Evolutionary conservation across 2,888 invertebrate genomes (phyloP), one percentile per base, ranked within the genome.

Genomic region (Patella depressa): DNA sequence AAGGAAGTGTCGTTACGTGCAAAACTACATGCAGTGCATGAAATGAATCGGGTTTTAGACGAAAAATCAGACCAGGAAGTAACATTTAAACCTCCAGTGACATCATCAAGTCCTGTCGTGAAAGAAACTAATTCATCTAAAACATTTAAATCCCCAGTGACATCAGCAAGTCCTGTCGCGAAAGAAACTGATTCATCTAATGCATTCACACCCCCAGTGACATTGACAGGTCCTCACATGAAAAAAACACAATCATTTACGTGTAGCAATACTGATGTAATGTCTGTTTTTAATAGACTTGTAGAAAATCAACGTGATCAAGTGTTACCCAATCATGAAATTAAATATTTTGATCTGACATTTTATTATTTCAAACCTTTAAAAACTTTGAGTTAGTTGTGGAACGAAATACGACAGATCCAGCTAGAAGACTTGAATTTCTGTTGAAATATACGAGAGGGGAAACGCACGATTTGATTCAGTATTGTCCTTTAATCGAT

Each of bases 401-500:
- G n/a, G 19, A 65, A 19, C 65, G 24, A 65, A 65, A 65, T 65
- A 65, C 65, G 19, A 19, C 5, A 9, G 65, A 65, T 65, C 65
- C 65, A 65, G 24, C 65, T 24, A n/a, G 65, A 24, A 65, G 65
- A 65, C 24, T 65, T n/a, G 65, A 65, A 65, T 65, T 65, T 65
- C 24, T 65, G 65, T 14, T 65, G 65, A 65, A 65, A 65, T 65
- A 65, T 15, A 65, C 65, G 24, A 65, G 24, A 19, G 65, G 65
- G n/a, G 65, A 65, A 24, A 24, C 65, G 24, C 65, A 65, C 65
- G 65, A 65, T 24, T 24, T 65, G 11, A 24, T 65, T 24, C n/a
- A 65, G 24, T 65, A 24, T 24, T 65, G 65, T 65, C 65, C 65
- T 5, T 65, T 65, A 24, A 65, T 65, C n/a, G 65, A 65, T 15